Evolutionary conservation across 2,797 vertebrate species (phyloP).

Genomic region (Lycodopsis pacificus): DNA sequence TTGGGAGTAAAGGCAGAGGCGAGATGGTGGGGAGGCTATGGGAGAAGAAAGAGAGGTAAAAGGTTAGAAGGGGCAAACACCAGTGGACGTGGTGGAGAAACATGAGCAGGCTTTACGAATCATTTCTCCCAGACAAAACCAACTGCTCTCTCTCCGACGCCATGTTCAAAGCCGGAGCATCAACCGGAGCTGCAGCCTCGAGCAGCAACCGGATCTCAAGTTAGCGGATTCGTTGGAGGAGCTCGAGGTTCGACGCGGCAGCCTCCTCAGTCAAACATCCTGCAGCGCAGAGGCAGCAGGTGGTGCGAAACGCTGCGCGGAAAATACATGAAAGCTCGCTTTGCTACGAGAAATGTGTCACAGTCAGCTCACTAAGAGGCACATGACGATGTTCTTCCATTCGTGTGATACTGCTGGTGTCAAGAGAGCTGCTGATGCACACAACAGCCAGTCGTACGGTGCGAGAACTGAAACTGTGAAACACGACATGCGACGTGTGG

Average conservation of each 20-base stretch:
- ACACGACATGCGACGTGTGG: not conserved
- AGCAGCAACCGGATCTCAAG: conserved; percentile 21
- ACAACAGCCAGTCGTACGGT: not conserved
- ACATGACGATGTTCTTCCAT: not conserved
- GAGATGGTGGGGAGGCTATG: not conserved
- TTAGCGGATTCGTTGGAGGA: conserved; percentile 34
- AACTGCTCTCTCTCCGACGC: conserved; percentile 1
- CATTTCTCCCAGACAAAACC: conserved; percentile 17
- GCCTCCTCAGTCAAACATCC: not conserved
- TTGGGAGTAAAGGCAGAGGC: conserved; percentile 22
- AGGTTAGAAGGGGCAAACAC: not conserved
- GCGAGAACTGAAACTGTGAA: not conserved
- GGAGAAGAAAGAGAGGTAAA: not conserved
- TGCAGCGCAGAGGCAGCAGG: not conserved
- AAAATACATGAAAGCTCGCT: not conserved
- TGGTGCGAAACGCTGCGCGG: not conserved
- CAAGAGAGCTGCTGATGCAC: not conserved
- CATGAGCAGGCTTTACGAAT: not conserved
- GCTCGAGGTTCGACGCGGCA: conserved; percentile 16
- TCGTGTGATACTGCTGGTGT: not conserved
- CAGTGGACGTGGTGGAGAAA: not conserved
- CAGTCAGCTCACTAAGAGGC: not conserved
- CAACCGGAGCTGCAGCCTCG: conserved; percentile 17
- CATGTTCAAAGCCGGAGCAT: conserved; percentile 20
- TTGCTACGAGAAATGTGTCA: not conserved